Base-by-base conservation (phyloP, 2,888 invertebrate species). In the Agonum fuliginosum region DNA sequence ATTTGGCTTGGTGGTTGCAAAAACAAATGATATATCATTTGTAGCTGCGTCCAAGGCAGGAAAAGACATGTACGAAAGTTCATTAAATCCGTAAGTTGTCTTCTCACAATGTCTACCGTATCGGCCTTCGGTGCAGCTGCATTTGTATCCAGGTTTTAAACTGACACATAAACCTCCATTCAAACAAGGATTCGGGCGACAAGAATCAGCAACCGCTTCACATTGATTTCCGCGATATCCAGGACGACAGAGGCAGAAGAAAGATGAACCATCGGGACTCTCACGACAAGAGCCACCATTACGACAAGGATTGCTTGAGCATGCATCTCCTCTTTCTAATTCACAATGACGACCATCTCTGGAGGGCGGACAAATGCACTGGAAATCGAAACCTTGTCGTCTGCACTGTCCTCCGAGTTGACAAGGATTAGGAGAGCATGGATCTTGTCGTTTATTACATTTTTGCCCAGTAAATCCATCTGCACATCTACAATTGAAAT, bases 211-310 rank as follows among this genome's bases (percentile, higher is more conserved):
- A 1, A 94, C 89, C 17, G 93, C 92, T 88, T 97, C 97, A 85
- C 98, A 98, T 81, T 94, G 93, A 85, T 94, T 95, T 1, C 98
- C 98, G 8, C 95, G 91, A 85, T 95, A 98, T 0, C 97, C 97
- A 1, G 96, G 94, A 1, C 96, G 91, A 84, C 98, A 98, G 0
- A 96, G 88, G 83, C 98, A 98, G 87, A 96, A 96, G 90, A 95
- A 97, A 27, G 95, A 94, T 24, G 94, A 94, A 58, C 94, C 94
- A 83, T 96, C 96, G 0, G 94, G 92, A 83, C 95, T 95, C 84
- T 95, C 95, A 81, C 95, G 93, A 82, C 97, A 97, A 0, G 96
- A 95, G 1, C 97, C 97, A 5, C 97, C 97, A 84, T 97, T 97
- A 82, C 92, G 91, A 84, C 97, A 97, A 0, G 97, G 97, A 83